Percentiles rank a stretch among this genome's conserved stretches.
These are phyloP conservation scores for Entelurus aequoreus DNA, from an alignment of 2,113 vertebrate genomes.

Conservation along the genomic window DNA sequence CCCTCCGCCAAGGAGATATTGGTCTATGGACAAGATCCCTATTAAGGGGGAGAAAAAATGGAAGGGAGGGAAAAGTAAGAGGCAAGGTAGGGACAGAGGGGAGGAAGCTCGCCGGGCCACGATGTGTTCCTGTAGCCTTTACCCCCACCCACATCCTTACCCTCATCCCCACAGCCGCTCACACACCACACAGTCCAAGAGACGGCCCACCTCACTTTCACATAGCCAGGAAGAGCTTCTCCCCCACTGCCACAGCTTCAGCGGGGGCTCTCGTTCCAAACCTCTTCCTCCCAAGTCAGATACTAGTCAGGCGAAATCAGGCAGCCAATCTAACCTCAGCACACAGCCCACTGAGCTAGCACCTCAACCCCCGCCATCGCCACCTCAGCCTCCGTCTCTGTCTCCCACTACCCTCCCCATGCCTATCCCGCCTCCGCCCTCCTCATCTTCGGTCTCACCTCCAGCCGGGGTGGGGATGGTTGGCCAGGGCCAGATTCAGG, in stretches of 20 bases:
- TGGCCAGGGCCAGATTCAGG: constrained; percentile 53
- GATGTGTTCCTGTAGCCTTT: constrained; percentile 76
- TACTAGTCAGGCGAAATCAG: constrained; percentile 76
- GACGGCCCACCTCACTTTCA: constrained; percentile 63
- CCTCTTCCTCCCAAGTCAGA: constrained; percentile 71
- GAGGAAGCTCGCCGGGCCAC: constrained; percentile 65
- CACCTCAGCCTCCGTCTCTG: constrained; percentile 65
- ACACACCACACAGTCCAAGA: constrained; percentile 60
- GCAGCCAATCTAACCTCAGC: constrained; percentile 87
- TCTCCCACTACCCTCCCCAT: constrained; percentile 70
- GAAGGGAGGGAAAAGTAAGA: constrained; percentile 71
- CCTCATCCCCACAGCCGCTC: constrained; percentile 70
- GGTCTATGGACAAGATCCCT: constrained; percentile 88
- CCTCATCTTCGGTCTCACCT: constrained; percentile 67
- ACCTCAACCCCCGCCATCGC: constrained; percentile 63
- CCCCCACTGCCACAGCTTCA: constrained; percentile 79
- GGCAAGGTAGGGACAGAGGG: constrained; percentile 63
- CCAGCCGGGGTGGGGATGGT: constrained; percentile 58
- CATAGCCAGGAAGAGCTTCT: constrained; percentile 83
- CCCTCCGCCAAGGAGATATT: constrained; percentile 81
- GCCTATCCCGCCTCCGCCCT: constrained; percentile 69
- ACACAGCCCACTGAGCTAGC: constrained; percentile 75
- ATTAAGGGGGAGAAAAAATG: constrained; percentile 81
- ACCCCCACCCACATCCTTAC: constrained; percentile 74
- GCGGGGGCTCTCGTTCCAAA: constrained; percentile 66